Percentiles rank a stretch among this genome's conserved stretches.
Conservation (phyloP, 2,113 vertebrate genomes). For the Corythaixoides concolor region DNA sequence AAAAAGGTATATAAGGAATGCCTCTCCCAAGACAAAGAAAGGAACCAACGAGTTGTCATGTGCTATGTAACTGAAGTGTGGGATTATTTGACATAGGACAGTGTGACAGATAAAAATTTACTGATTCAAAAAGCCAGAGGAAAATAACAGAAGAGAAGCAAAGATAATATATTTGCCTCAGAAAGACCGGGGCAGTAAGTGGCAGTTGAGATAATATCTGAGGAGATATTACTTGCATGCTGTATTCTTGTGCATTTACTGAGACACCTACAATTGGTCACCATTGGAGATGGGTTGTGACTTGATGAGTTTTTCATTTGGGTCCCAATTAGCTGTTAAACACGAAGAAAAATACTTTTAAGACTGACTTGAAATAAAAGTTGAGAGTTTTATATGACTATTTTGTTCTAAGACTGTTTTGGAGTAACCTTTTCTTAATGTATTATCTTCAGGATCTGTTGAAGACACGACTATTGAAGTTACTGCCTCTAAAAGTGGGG, state of each 20-base stretch:
- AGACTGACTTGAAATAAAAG: not conserved
- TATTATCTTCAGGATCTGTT: constrained; percentile 43
- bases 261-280: not conserved
- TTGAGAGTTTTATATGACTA: not conserved
- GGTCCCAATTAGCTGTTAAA: not conserved
- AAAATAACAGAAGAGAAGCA: not conserved
- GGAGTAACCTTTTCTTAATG: constrained; percentile 20
- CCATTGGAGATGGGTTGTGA: not conserved
- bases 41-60: not conserved
- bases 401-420: not conserved
- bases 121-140: not conserved
- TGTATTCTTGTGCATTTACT: not conserved
- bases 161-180: not conserved
- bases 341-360: not conserved
- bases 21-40: not conserved
- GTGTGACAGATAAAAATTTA: not conserved
- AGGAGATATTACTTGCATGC: not conserved
- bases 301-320: not conserved
- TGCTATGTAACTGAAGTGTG: not conserved
- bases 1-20: not conserved
- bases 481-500: not conserved
- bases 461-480: not conserved
- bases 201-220: not conserved
- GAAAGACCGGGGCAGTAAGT: not conserved
- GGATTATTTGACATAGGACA: not conserved